Percentiles rank a stretch among this genome's conserved stretches.
Evolutionary conservation across 2,797 vertebrate genomes (phyloP).

Genomic region (Epinephelus malabaricus): DNA sequence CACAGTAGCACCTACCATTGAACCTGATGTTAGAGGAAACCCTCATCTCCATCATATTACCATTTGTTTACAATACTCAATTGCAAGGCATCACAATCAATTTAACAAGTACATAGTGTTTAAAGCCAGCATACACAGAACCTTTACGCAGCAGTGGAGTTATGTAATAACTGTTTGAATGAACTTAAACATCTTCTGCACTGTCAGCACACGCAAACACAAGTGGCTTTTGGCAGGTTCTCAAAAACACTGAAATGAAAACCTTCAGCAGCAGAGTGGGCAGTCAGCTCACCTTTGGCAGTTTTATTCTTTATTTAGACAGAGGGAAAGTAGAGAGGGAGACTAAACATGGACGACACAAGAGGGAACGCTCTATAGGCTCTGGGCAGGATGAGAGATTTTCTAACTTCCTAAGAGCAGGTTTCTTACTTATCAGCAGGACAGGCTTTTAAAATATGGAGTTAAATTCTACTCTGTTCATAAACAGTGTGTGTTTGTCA

Average conservation of each 20-base stretch:
- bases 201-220: constrained; percentile 67
- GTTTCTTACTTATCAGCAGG: constrained; percentile 24
- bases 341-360: constrained; percentile 74
- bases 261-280: constrained; percentile 80
- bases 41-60: not conserved
- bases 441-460: not conserved
- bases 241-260: constrained; percentile 79
- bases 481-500: not conserved
- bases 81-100: not conserved
- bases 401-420: not conserved
- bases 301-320: constrained; percentile 81
- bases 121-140: constrained; percentile 22
- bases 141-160: constrained; percentile 54
- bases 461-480: not conserved
- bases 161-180: constrained; percentile 72
- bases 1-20: not conserved
- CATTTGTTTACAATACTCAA: not conserved
- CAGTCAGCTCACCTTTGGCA: constrained; percentile 78
- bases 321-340: constrained; percentile 68
- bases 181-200: constrained; percentile 71
- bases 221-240: constrained; percentile 80
- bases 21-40: not conserved
- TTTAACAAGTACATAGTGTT: constrained; percentile 3
- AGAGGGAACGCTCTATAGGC: constrained; percentile 60
- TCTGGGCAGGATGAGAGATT: constrained; percentile 41